Evolutionary conservation across 2,797 vertebrate genomes (phyloP).

Genomic region (Psittacula derbiana): DNA sequence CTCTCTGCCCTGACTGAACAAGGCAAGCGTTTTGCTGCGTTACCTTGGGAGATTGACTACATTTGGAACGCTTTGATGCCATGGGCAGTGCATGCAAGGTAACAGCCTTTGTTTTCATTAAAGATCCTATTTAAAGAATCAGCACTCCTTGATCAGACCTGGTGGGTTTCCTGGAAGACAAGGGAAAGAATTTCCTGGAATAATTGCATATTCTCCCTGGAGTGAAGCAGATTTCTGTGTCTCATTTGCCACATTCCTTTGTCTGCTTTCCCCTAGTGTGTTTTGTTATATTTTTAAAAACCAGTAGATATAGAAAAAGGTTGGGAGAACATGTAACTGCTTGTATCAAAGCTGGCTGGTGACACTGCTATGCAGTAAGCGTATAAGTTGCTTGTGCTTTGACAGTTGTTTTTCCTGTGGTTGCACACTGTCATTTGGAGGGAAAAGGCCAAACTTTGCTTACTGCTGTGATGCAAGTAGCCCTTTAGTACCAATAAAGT

Average conservation of each 20-base stretch:
- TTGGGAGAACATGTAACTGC: not conserved
- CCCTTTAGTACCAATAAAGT: not conserved
- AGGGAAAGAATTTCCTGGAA: conserved; percentile 54
- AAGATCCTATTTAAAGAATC: conserved; percentile 48
- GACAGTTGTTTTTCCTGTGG: not conserved
- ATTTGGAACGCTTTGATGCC: not conserved
- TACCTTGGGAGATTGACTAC: not conserved
- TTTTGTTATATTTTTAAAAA: not conserved
- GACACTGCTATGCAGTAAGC: not conserved
- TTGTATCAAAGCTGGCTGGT: not conserved
- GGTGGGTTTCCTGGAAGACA: conserved; percentile 61
- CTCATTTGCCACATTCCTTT: conserved; percentile 10
- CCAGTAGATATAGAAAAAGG: not conserved
- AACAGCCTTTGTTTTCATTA: conserved; percentile 54
- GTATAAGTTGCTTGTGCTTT: not conserved
- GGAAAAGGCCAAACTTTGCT: not conserved
- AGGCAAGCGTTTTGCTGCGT: rapidly evolving
- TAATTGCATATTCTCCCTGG: conserved; percentile 16
- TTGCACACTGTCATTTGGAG: not conserved
- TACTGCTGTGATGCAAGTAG: not conserved
- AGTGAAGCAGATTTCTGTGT: not conserved
- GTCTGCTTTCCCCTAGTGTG: not conserved
- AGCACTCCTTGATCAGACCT: conserved; percentile 34
- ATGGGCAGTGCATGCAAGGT: not conserved
- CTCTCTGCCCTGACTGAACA: not conserved